A percentile compares a stretch with the other conserved stretches of the same genome.
phyloP scores from a whole-genome alignment of 2,888 invertebrate species.

The Lampropteryx suffumata region DNA sequence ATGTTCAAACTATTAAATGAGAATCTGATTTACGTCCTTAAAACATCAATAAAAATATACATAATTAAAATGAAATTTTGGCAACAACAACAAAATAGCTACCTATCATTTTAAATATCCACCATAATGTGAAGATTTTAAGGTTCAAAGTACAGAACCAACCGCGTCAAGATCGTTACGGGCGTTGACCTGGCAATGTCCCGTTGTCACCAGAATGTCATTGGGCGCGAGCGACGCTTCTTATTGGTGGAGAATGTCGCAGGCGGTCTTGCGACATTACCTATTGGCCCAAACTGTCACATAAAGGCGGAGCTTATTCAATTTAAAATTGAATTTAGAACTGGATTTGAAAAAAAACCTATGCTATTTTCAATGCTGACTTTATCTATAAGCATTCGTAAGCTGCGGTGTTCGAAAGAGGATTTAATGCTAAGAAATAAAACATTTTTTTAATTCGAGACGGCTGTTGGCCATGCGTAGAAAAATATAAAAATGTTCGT shows the following conservation, averaged over 20 bases:
- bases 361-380: slow-evolving; percentile 5
- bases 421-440: not conserved
- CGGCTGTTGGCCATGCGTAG: no score
- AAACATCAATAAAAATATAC: no score
- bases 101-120: not conserved
- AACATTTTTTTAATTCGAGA: no score
- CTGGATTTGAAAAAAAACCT: slow-evolving; percentile 16
- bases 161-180: slow-evolving; percentile 53
- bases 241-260: slow-evolving; percentile 72
- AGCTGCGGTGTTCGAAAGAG: not conserved
- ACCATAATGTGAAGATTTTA: slow-evolving; percentile 1
- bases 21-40: no score
- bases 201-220: slow-evolving; percentile 77
- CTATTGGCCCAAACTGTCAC: slow-evolving; percentile 74
- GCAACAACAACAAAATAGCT: not conserved
- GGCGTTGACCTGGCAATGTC: slow-evolving; percentile 64
- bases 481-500: not conserved
- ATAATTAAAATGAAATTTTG: no score
- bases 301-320: slow-evolving; percentile 58
- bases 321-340: slow-evolving; percentile 49
- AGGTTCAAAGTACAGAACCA: slow-evolving; percentile 25
- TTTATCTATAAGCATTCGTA: no score
- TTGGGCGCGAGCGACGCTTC: slow-evolving; percentile 65
- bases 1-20: no score
- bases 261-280: slow-evolving; percentile 72